phyloP scores from a whole-genome alignment of 2,797 vertebrate genomes.

The Syndactyla subalaris region DNA sequence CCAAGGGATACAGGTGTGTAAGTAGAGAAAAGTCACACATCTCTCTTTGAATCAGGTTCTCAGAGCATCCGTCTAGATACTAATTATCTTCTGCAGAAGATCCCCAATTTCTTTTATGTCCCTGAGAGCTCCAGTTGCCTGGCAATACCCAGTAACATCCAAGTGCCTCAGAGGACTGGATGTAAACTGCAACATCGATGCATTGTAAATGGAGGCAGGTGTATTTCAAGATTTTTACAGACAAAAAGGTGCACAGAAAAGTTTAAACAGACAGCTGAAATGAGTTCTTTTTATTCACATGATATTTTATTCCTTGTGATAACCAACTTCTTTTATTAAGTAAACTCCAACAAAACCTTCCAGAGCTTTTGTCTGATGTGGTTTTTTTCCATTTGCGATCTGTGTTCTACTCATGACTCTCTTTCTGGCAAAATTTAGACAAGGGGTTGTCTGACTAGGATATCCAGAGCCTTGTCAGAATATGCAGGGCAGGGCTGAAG shows the following conservation, averaged over 20 bases:
- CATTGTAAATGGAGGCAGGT: neutral
- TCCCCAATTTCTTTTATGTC: constrained; percentile 55
- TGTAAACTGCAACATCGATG: neutral
- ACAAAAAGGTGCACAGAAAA: neutral
- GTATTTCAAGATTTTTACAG: neutral
- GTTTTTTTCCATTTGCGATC: neutral
- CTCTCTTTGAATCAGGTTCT: constrained; percentile 41
- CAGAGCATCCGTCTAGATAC: constrained; percentile 35
- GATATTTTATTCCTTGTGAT: constrained; percentile 53
- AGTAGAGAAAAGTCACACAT: constrained; percentile 1
- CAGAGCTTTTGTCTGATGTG: neutral
- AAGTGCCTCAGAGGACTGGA: constrained; percentile 17
- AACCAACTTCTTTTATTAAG: constrained; percentile 21
- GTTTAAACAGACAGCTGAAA: constrained; percentile 24
- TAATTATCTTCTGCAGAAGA: constrained; percentile 53
- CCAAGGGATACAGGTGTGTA: constrained; percentile 4
- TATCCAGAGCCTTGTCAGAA: neutral
- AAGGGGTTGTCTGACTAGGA: neutral
- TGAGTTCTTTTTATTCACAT: constrained; percentile 7
- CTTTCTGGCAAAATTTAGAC: neutral
- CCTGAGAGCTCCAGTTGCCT: constrained; percentile 15
- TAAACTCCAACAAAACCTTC: neutral
- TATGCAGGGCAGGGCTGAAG: neutral
- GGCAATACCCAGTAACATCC: constrained; percentile 34
- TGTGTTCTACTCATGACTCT: neutral